These are phyloP conservation scores for Halichoeres trimaculatus DNA, from an alignment of 2,113 vertebrate species.

Conservation along the genomic window DNA sequence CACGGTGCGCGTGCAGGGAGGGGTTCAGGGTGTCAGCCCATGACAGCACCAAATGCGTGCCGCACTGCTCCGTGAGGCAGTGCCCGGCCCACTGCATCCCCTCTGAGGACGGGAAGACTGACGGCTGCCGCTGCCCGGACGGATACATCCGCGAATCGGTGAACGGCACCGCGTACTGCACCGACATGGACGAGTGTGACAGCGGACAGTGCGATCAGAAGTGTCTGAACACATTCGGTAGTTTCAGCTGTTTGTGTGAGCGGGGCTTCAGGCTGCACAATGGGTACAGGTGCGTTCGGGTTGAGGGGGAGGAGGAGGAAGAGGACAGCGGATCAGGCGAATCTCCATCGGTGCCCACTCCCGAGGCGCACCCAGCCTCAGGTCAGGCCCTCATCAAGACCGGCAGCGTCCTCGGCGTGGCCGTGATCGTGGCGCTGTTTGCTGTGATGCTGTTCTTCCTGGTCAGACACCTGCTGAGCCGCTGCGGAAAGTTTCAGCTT, in stretches of 20 bases:
- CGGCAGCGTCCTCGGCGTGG: conserved; percentile 70
- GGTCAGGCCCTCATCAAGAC: conserved; percentile 66
- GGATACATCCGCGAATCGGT: conserved; percentile 47
- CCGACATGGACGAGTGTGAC: conserved; percentile 59
- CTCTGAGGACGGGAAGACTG: fast-evolving
- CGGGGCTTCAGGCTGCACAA: conserved; percentile 20
- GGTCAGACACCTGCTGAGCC: background rate
- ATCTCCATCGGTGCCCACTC: fast-evolving
- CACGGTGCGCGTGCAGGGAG: conserved; percentile 1
- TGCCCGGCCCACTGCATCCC: conserved; percentile 4
- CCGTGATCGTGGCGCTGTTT: conserved; percentile 36
- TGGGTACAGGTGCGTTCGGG: background rate
- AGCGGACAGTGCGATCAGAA: background rate
- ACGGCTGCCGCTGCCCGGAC: conserved; percentile 34
- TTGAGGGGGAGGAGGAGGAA: fast-evolving
- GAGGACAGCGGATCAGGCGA: background rate
- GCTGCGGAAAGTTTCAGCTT: conserved; percentile 44
- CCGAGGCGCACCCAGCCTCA: fast-evolving
- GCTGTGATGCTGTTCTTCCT: conserved; percentile 17
- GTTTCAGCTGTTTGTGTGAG: conserved; percentile 44
- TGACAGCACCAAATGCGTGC: conserved; percentile 49
- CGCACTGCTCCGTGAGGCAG: conserved; percentile 16
- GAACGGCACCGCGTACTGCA: background rate
- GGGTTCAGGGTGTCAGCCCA: conserved; percentile 35
- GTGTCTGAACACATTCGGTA: conserved; percentile 42